Percentiles rank a stretch among this genome's conserved stretches.
These are phyloP conservation scores for Dolichoris vasculosae DNA, from an alignment of 1,140 invertebrate genomes.

Conservation along the genomic window DNA sequence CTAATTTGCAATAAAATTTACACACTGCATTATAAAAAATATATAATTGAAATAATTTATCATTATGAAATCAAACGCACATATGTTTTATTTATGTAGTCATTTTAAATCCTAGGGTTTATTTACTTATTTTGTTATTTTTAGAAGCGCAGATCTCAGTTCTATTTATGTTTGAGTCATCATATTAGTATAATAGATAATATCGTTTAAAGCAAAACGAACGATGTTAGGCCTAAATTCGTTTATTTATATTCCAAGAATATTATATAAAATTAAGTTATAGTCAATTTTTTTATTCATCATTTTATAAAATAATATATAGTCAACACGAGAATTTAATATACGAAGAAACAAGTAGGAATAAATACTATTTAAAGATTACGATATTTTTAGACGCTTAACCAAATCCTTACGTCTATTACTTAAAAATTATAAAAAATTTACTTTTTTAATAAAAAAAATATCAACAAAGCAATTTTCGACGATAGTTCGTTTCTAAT, in stretches of 20 bases:
- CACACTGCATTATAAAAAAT: too few species aligned
- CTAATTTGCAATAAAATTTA: too few species aligned
- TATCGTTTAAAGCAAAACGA: background rate
- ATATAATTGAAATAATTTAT: too few species aligned
- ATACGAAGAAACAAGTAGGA: background rate
- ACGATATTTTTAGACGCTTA: background rate
- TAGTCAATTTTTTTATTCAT: background rate
- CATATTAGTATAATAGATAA: background rate
- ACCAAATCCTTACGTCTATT: background rate
- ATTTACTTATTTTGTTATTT: constrained; percentile 14
- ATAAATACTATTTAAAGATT: constrained; percentile 6
- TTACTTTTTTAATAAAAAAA: too few species aligned
- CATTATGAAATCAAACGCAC: too few species aligned
- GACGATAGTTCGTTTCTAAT: background rate
- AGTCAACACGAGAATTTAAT: background rate
- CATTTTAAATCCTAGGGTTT: constrained; percentile 42
- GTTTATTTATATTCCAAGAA: background rate
- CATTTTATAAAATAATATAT: background rate
- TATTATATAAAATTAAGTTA: background rate
- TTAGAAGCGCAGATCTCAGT: background rate
- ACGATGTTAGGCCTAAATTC: background rate
- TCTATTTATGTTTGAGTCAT: constrained; percentile 1
- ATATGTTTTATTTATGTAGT: too few species aligned
- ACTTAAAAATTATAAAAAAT: too few species aligned
- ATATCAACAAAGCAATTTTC: background rate